phyloP scores from a whole-genome alignment of 92 coral and sea anemone genomes.

The Muricea muricata region DNA sequence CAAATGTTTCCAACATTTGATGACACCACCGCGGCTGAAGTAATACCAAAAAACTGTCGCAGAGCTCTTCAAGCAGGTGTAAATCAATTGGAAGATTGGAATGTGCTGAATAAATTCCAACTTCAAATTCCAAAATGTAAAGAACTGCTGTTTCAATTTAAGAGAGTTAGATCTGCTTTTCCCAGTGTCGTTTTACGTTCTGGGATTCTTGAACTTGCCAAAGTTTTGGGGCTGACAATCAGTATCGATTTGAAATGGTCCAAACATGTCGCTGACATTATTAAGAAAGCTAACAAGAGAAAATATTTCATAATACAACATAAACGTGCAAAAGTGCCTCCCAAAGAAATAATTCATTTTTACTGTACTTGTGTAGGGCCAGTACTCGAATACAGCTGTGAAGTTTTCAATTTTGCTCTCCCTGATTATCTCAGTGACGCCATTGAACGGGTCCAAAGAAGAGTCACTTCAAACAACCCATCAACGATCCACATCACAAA shows the following conservation, averaged over 20 bases:
- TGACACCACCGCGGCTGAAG: no score
- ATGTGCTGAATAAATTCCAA: no score
- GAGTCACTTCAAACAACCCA: background rate
- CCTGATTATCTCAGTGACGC: background rate
- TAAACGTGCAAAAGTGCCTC: background rate
- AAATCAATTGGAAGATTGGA: no score
- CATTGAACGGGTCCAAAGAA: no score
- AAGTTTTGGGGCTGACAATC: background rate
- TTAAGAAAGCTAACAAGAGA: background rate
- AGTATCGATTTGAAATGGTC: background rate
- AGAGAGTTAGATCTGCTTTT: no score
- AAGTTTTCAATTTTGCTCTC: background rate
- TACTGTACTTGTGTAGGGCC: background rate
- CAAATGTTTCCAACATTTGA: background rate
- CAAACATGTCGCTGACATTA: background rate
- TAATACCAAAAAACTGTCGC: background rate
- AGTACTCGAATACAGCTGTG: background rate
- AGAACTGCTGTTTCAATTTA: no score
- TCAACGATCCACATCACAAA: background rate
- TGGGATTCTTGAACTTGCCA: no score
- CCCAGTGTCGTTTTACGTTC: no score
- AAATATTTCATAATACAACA: background rate
- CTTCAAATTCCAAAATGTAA: no score
- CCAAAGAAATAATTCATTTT: background rate
- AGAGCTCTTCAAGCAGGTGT: background rate